Percentiles rank a stretch among this genome's conserved stretches.
These are phyloP conservation scores for Apotomis betuletana DNA, from an alignment of 2,888 invertebrate genomes.

Conservation along the genomic window DNA sequence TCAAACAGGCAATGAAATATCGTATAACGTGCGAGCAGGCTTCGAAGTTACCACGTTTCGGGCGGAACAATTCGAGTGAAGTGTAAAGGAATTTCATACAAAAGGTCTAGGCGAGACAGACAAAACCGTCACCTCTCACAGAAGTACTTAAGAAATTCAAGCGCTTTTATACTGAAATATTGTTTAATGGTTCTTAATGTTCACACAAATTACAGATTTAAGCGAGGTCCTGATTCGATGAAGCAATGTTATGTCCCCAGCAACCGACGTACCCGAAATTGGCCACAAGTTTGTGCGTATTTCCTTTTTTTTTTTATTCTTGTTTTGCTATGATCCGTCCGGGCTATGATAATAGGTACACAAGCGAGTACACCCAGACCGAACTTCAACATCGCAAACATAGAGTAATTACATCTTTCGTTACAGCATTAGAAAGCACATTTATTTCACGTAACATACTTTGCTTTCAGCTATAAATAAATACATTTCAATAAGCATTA, in stretches of 20 bases:
- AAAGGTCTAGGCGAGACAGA: too few species aligned
- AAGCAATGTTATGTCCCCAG: too few species aligned
- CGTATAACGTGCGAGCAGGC: too few species aligned
- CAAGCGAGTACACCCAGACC: conserved; percentile 73
- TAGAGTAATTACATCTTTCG: conserved; percentile 56
- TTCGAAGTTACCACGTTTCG: too few species aligned
- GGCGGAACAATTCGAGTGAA: too few species aligned
- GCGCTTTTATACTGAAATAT: background rate
- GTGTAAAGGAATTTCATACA: too few species aligned
- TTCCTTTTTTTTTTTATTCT: too few species aligned
- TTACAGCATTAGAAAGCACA: conserved; percentile 55
- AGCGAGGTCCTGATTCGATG: background rate
- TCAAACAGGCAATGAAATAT: too few species aligned
- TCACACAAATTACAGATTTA: background rate
- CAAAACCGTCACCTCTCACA: background rate
- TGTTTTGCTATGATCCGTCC: too few species aligned
- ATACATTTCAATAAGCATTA: conserved; percentile 45
- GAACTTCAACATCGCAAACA: conserved; percentile 74
- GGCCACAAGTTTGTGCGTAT: too few species aligned
- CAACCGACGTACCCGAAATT: too few species aligned
- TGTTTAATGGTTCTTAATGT: background rate
- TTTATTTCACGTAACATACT: conserved; percentile 51
- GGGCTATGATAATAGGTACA: conserved; percentile 56
- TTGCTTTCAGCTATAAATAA: conserved; percentile 44
- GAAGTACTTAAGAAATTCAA: background rate